phyloP scores from a whole-genome alignment of 2,888 invertebrate species.

The Trichopoda pennipes region DNA sequence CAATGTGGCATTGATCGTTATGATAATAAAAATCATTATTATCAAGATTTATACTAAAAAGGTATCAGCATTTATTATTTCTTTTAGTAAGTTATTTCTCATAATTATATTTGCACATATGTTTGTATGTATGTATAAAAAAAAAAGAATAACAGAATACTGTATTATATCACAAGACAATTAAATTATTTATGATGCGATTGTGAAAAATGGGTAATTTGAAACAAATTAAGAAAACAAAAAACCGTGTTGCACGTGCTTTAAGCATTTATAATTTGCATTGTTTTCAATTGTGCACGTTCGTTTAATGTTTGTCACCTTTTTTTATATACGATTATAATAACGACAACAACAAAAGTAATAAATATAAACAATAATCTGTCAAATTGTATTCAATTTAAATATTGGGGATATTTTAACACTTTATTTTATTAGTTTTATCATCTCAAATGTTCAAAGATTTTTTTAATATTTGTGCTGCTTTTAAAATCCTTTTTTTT shows the following conservation, averaged over 20 bases:
- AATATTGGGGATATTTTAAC: constrained; percentile 22
- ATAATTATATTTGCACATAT: neutral
- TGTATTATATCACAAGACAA: constrained; percentile 41
- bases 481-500: no score
- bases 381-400: constrained; percentile 18
- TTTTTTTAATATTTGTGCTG: no score
- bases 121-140: constrained; percentile 1
- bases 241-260: constrained; percentile 66
- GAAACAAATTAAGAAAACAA: constrained; percentile 15
- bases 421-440: constrained; percentile 18
- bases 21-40: no score
- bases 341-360: constrained; percentile 29
- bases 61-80: no score
- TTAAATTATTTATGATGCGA: constrained; percentile 29
- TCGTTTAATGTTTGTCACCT: constrained; percentile 62
- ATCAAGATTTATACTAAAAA: no score
- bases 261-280: constrained; percentile 63
- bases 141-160: constrained; percentile 7
- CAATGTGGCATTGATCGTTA: neutral
- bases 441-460: neutral
- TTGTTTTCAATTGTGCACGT: constrained; percentile 63
- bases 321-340: no score
- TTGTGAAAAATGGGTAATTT: constrained; percentile 27
- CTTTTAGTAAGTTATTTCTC: no score
- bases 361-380: constrained; percentile 50